Evolutionary conservation across 1,140 invertebrate species (phyloP), one percentile per base, ranked within the genome.

Genomic region (Neodiprion lecontei): DNA sequence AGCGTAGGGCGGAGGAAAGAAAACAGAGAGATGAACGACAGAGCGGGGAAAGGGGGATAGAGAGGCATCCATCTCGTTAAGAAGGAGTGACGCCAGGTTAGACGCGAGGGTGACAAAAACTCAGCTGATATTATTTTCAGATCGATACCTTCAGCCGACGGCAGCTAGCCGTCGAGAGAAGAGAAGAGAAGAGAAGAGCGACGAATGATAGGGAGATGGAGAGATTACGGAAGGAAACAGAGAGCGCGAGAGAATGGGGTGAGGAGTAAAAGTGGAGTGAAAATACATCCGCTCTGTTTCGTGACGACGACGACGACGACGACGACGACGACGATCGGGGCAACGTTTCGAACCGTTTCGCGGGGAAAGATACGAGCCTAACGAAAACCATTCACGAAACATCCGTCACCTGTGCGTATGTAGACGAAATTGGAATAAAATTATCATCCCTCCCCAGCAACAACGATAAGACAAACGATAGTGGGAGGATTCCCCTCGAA

Each of bases 11-110:
- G 49, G 23, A 28, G 49, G 70, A 65, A 70, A 47, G 71, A 74
- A 74, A 72, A 75, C 49, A 66, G 70, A 71, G 40, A 66, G 69
- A 70, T 48, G 71, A 72, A 74, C 67, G 69, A 40, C 49, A 28
- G 40, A 53, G 68, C 48, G 70, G 67, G 11, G 14, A 14, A 40
- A 23, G 23, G 21, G 12, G 8, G 67, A 14, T 11, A 69, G 67
- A 69, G n/a, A 69, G 67, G 21, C 11, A 69, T 14, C 11, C n/a
- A 17, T 17, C 53, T 61, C 53, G 28, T 40, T 40, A 40, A 40
- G 28, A 40, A 40, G 28, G 28, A 40, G 28, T 17, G 53, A 61
- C 53, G 53, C n/a, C 53, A 61, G 53, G 53, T 61, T 61, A 61
- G 53, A 61, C 53, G 9, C 11, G 53, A 61, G 53, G n/a, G 11